Evolutionary conservation across 1,140 invertebrate species (phyloP).

Genomic region (Drosophila jambulina): DNA sequence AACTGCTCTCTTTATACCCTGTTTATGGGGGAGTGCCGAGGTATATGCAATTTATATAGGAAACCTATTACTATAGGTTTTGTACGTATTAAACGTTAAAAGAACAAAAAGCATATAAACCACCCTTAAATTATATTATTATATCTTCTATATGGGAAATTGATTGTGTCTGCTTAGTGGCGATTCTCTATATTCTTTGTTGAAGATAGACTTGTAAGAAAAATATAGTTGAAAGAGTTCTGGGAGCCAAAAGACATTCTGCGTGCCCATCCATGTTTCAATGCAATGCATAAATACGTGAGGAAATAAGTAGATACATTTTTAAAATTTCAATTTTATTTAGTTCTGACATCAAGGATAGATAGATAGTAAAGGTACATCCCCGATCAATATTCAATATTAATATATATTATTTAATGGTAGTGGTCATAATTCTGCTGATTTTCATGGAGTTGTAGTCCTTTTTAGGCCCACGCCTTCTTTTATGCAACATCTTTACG

Average conservation of each 20-base stretch:
- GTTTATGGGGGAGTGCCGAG: not conserved
- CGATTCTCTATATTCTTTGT: not conserved
- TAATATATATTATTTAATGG: not conserved
- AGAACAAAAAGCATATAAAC: not conserved
- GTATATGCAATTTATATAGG: not conserved
- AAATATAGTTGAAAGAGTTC: not conserved
- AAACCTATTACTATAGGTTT: not conserved
- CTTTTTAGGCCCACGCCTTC: no score
- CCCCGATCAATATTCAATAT: not conserved
- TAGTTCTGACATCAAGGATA: not conserved
- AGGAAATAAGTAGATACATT: no score
- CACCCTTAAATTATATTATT: not conserved
- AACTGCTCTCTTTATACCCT: constrained; percentile 24
- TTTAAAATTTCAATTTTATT: not conserved
- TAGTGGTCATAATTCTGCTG: not conserved
- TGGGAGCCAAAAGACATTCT: not conserved
- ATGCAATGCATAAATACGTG: not conserved
- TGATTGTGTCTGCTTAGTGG: not conserved
- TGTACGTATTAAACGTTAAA: not conserved
- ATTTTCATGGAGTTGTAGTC: not conserved
- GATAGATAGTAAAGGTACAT: not conserved
- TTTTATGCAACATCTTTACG: not conserved
- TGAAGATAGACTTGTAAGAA: not conserved
- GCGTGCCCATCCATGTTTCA: not conserved
- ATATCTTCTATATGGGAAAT: not conserved